phyloP scores from a whole-genome alignment of 2,888 invertebrate genomes.

The Xylota segnis region DNA sequence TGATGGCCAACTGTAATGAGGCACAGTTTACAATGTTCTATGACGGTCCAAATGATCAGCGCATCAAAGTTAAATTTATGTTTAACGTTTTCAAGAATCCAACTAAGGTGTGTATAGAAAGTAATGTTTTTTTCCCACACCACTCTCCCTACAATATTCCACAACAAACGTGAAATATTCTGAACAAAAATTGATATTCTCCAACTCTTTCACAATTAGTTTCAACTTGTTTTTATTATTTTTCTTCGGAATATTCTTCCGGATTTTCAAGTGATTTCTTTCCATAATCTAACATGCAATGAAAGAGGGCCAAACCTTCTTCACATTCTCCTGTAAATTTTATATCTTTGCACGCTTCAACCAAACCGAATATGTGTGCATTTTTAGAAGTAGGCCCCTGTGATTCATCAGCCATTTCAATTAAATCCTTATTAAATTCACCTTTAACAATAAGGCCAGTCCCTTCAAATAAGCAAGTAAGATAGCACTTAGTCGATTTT shows the following conservation, averaged over 20 bases:
- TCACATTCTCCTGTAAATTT: not conserved
- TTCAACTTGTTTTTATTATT: no score
- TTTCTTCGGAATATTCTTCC: not conserved
- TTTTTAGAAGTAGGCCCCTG: not conserved
- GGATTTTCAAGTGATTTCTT: not conserved
- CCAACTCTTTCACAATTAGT: no score
- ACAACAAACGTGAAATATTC: no score
- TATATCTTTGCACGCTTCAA: not conserved
- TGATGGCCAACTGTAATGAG: constrained; percentile 87
- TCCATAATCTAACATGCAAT: not conserved
- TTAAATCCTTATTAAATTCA: not conserved
- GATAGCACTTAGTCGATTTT: not conserved
- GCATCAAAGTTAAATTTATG: constrained; percentile 90
- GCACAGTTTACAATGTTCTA: constrained; percentile 92
- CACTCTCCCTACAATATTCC: no score
- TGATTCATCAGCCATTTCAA: not conserved
- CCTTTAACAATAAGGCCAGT: not conserved
- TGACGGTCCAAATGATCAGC: constrained; percentile 87
- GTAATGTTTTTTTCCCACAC: no score
- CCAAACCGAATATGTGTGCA: not conserved
- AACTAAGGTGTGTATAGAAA: constrained; percentile 85
- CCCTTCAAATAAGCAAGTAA: not conserved
- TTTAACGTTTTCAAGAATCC: constrained; percentile 88
- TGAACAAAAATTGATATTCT: no score
- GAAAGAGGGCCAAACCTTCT: not conserved